Evolutionary conservation across 1,140 invertebrate species (phyloP), one percentile per base, ranked within the genome.

Genomic region (Myzus persicae): DNA sequence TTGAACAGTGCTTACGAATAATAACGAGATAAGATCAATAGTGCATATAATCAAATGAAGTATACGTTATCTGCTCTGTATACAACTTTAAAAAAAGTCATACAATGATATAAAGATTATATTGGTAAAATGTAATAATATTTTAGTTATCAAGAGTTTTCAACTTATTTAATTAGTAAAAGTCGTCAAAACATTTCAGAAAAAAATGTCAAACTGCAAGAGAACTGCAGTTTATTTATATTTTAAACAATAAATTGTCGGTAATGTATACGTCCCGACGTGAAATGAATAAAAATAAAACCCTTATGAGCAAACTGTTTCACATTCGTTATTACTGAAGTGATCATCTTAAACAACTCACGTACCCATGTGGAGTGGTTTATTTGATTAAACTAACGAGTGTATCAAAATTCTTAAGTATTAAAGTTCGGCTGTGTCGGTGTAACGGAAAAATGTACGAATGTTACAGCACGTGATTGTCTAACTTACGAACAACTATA

Each of bases 311-410:
- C 24, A 84, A 84, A 84, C n/a, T 14, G 24, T 44, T 87, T 24
- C 31, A 44, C 9, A 42, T 87, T 87, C 26, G 84, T 44, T 46
- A 44, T n/a, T 46, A 31, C 9, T 6, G 3, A 20, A 26, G 40
- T n/a, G 9, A 44, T 87, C 31, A 46, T 87, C 31, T n/a, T 14
- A 87, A 44, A 46, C 84, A 87, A 87, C 84, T 46, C 84, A 87
- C 84, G 84, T 87, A 40, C 22, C 26, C 84, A 31, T 46, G 14
- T 4, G 26, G 18, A 87, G 40, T 87, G 11, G 84, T 87, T 44
- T 87, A 44, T 87, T 87, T 46, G 84, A 87, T 87, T 87, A 87
- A 44, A 44, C 24, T 46, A 44, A 87, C 84, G 84, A 42, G 9
- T 44, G 84, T 31, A 44, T 87, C 24, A 67, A 67, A 67, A 67